These are phyloP conservation scores for Agrotis ipsilon DNA, from an alignment of 2,888 invertebrate genomes.

Conservation along the genomic window DNA sequence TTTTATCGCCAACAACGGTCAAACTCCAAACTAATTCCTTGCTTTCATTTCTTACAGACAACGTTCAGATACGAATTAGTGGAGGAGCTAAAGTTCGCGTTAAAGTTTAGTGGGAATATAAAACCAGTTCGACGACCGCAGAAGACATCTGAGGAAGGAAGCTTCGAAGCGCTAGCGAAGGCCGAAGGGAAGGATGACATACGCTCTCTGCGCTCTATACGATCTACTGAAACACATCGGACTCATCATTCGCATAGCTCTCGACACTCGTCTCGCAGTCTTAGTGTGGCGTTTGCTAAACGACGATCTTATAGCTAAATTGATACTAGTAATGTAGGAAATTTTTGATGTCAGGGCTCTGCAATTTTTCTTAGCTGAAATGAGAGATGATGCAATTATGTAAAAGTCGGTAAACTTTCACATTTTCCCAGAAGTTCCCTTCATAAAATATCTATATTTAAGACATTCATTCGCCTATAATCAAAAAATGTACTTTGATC, in stretches of 20 bases:
- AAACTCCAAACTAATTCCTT: conserved; percentile 1
- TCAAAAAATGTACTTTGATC: background rate
- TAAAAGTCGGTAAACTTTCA: background rate
- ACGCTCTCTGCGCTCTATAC: conserved; percentile 78
- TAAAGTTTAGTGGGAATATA: conserved; percentile 92
- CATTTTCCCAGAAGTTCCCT: background rate
- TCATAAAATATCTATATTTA: background rate
- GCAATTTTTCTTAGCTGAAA: background rate
- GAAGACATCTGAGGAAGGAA: conserved; percentile 76
- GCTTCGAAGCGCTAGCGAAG: conserved; percentile 78
- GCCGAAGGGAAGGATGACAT: conserved; percentile 82
- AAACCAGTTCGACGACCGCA: conserved; percentile 90
- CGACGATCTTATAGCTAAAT: conserved; percentile 77
- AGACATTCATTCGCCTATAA: background rate
- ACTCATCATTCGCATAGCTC: conserved; percentile 84
- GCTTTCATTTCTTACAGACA: conserved; percentile 79
- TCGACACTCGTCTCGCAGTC: conserved; percentile 80
- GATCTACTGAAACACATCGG: conserved; percentile 78
- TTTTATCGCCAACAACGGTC: background rate
- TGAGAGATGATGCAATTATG: background rate
- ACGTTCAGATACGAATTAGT: conserved; percentile 91
- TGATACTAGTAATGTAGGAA: background rate
- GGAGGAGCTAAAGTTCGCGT: conserved; percentile 92
- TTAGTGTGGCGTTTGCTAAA: conserved; percentile 84
- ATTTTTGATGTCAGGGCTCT: background rate